These are phyloP conservation scores for Ceyx erithaca DNA, from an alignment of 2,797 vertebrate species.

Conservation along the genomic window DNA sequence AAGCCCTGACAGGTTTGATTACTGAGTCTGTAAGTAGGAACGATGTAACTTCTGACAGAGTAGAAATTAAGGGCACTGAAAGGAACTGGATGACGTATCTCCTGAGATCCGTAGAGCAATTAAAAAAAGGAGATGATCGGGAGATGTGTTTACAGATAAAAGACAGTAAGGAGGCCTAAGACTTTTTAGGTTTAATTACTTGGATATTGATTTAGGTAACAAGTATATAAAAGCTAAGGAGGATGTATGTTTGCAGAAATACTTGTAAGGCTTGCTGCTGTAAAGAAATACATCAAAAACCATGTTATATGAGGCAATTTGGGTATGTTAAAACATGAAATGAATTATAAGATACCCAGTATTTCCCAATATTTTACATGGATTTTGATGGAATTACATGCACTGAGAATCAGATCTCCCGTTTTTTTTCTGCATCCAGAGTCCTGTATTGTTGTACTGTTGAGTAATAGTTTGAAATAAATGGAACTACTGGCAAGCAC, in stretches of 20 bases:
- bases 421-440: not conserved
- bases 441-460: not conserved
- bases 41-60: not conserved
- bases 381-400: not conserved
- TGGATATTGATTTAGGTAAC: constrained; percentile 64
- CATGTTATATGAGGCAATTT: not conserved
- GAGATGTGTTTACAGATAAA: constrained; percentile 52
- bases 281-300: not conserved
- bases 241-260: not conserved
- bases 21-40: not conserved
- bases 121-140: constrained; percentile 50
- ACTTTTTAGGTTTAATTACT: constrained; percentile 68
- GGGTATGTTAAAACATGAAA: not conserved
- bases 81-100: not conserved
- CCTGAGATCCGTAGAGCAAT: constrained; percentile 36
- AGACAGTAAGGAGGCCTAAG: not conserved
- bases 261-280: not conserved
- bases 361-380: not conserved
- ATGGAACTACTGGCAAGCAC: not conserved
- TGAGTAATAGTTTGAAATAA: not conserved
- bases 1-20: not conserved
- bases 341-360: not conserved
- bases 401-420: not conserved
- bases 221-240: constrained; percentile 36
- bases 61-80: not conserved